A percentile compares a stretch with the other conserved stretches of the same genome.
These are phyloP conservation scores for Drosophila pegasa DNA, from an alignment of 2,888 invertebrate genomes.

Conservation along the genomic window DNA sequence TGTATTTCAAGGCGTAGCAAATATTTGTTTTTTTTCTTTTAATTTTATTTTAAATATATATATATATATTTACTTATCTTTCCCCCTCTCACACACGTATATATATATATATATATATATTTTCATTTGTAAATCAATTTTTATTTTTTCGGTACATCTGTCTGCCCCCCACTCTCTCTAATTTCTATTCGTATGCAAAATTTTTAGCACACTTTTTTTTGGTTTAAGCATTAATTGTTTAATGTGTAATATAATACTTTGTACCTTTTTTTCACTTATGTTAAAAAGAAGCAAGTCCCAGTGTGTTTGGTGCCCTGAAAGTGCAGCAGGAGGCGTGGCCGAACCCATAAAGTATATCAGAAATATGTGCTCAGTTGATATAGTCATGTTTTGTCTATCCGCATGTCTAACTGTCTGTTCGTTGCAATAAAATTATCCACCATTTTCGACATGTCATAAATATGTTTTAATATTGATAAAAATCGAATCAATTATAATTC, in stretches of 20 bases:
- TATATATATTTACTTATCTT: background rate
- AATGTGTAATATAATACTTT: slow-evolving; percentile 78
- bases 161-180: slow-evolving; percentile 10
- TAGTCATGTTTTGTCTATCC: background rate
- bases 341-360: background rate
- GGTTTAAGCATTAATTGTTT: slow-evolving; percentile 64
- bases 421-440: background rate
- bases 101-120: slow-evolving; percentile 18
- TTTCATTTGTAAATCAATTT: slow-evolving; percentile 19
- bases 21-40: slow-evolving; percentile 39
- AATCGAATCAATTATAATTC: no score
- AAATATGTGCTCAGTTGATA: slow-evolving; percentile 1
- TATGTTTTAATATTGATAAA: no score
- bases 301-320: slow-evolving; percentile 44
- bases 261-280: slow-evolving; percentile 66
- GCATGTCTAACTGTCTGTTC: background rate
- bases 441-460: no score
- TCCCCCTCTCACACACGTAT: background rate
- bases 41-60: background rate
- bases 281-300: slow-evolving; percentile 44
- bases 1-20: slow-evolving; percentile 38
- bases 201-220: slow-evolving; percentile 71
- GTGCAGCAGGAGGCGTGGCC: background rate
- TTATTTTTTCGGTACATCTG: slow-evolving; percentile 11
- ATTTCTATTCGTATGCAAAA: slow-evolving; percentile 31